These are phyloP conservation scores for Plusia festucae DNA, from an alignment of 2,888 invertebrate species.

Conservation along the genomic window DNA sequence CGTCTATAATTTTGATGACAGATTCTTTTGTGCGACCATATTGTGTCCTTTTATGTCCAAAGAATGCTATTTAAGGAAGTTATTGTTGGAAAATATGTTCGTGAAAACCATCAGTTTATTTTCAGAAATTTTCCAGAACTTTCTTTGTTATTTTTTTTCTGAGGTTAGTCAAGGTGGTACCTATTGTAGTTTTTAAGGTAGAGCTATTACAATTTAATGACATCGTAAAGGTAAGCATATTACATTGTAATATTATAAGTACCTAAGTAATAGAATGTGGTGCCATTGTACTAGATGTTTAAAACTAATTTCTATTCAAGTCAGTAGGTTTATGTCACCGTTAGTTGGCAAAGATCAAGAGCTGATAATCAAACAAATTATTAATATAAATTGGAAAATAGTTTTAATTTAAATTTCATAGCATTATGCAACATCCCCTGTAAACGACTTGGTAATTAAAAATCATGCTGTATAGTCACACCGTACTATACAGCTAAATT, in stretches of 20 bases:
- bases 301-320: background rate
- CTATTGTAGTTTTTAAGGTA: too few relatives aligned
- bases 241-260: background rate
- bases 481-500: too few relatives aligned
- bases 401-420: too few relatives aligned
- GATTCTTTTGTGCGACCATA: slow-evolving; percentile 54
- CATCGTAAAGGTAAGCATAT: background rate
- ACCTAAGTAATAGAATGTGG: background rate
- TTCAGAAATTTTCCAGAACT: slow-evolving; percentile 3
- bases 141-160: background rate
- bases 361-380: background rate
- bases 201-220: background rate
- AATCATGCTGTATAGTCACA: too few relatives aligned
- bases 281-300: background rate
- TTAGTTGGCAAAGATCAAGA: background rate
- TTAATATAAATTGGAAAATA: too few relatives aligned
- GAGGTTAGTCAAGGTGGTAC: background rate
- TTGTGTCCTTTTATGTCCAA: slow-evolving; percentile 49
- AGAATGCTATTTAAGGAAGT: slow-evolving; percentile 56
- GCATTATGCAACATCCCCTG: too few relatives aligned
- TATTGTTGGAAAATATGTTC: slow-evolving; percentile 49
- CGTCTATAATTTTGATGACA: slow-evolving; percentile 58
- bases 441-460: too few relatives aligned
- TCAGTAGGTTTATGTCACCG: background rate
- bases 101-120: slow-evolving; percentile 14